phyloP scores from a whole-genome alignment of 2,888 invertebrate species.

The Polymixis lichenea region DNA sequence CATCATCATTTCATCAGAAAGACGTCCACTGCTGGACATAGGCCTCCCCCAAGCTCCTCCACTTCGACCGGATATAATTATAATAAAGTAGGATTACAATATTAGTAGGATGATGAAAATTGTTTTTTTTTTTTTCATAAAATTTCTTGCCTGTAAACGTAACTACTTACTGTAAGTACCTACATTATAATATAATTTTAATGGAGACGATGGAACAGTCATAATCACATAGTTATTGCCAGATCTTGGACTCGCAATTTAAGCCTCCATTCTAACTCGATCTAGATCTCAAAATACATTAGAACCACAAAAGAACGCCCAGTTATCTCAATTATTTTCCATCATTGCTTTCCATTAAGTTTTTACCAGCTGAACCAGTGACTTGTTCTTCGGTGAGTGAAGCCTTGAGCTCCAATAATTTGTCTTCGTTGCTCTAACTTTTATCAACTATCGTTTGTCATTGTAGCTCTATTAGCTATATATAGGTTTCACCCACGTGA shows the following conservation, averaged over 20 bases:
- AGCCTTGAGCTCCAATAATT: constrained; percentile 12
- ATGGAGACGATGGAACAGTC: too few relatives aligned
- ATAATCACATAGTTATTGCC: neutral
- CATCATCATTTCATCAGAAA: too few relatives aligned
- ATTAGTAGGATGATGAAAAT: too few relatives aligned
- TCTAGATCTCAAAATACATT: constrained; percentile 21
- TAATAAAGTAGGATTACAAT: too few relatives aligned
- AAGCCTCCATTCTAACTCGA: neutral
- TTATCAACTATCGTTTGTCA: constrained; percentile 38
- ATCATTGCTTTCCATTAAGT: constrained; percentile 44
- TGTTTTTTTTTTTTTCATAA: too few relatives aligned
- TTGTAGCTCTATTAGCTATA: neutral
- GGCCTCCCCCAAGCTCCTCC: too few relatives aligned
- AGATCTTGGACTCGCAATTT: constrained; percentile 6
- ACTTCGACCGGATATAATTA: too few relatives aligned
- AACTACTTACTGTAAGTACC: too few relatives aligned
- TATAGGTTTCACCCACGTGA: neutral
- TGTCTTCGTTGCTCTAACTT: constrained; percentile 27
- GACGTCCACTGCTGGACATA: too few relatives aligned
- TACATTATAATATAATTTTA: too few relatives aligned
- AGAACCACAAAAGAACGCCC: constrained; percentile 3
- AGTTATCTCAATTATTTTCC: constrained; percentile 28
- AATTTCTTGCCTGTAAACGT: too few relatives aligned
- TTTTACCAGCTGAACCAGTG: constrained; percentile 20
- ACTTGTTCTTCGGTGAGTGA: constrained; percentile 11